Evolutionary conservation across 2,113 vertebrate species (phyloP).

Genomic region (Prochilodus magdalenae): DNA sequence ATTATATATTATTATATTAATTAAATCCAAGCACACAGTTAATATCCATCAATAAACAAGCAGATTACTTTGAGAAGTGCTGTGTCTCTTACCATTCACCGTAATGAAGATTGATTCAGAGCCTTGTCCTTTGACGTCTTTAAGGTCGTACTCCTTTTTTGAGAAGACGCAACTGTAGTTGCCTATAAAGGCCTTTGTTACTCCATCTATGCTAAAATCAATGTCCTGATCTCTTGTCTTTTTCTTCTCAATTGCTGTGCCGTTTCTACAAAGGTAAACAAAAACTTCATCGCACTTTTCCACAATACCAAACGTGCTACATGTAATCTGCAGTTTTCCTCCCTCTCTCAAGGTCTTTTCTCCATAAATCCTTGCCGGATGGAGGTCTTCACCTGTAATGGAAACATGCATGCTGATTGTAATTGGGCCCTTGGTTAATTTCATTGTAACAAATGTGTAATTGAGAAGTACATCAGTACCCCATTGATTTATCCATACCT

Average conservation of each 20-base stretch:
- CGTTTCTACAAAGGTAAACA: conserved; percentile 61
- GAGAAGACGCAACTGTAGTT: conserved; percentile 62
- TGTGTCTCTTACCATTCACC: conserved; percentile 3
- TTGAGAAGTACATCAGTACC: background rate
- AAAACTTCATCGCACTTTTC: rapidly evolving
- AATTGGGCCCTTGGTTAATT: background rate
- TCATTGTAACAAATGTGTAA: background rate
- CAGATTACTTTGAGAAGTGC: background rate
- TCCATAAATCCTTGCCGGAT: conserved; percentile 54
- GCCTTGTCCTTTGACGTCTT: background rate
- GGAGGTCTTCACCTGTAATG: conserved; percentile 34
- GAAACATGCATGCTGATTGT: background rate
- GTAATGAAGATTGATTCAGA: conserved; percentile 4
- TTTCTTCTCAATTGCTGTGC: conserved; percentile 6
- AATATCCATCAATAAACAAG: background rate
- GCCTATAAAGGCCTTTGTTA: conserved; percentile 40
- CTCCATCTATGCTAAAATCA: conserved; percentile 45
- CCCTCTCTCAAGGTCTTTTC: conserved; percentile 34
- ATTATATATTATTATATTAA: background rate
- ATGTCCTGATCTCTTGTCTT: conserved; percentile 11
- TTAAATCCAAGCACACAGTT: too few relatives aligned
- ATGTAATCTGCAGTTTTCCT: conserved; percentile 49
- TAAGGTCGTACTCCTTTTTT: background rate
- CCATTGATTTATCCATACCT: conserved; percentile 10
- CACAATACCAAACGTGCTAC: conserved; percentile 55